phyloP scores from a whole-genome alignment of 2,888 invertebrate species.

The Helobdella robusta region DNA sequence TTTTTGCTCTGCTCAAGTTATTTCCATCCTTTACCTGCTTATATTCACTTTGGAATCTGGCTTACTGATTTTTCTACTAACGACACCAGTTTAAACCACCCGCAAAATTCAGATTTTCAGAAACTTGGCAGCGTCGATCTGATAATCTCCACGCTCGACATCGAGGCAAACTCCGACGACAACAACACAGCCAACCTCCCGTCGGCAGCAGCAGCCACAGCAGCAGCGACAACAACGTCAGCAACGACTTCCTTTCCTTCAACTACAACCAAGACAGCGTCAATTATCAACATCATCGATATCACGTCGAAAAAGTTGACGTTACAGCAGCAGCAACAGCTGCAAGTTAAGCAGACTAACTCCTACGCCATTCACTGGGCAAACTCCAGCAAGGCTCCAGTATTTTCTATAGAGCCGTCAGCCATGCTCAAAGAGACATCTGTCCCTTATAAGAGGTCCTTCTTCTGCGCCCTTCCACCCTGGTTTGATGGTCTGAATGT shows the following conservation, averaged over 20 bases:
- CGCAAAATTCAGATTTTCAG: too few relatives aligned
- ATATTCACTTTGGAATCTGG: neutral
- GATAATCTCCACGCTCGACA: conserved; percentile 5
- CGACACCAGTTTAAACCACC: too few relatives aligned
- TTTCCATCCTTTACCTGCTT: too few relatives aligned
- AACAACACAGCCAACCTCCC: too few relatives aligned
- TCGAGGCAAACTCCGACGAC: too few relatives aligned
- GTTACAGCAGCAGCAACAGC: conserved; percentile 33
- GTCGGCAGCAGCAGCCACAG: neutral
- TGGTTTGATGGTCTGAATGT: conserved; percentile 54
- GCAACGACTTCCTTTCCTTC: neutral
- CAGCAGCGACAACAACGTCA: neutral
- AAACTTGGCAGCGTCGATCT: too few relatives aligned
- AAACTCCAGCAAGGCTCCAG: conserved; percentile 62
- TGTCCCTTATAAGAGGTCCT: conserved; percentile 67
- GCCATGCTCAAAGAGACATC: conserved; percentile 50
- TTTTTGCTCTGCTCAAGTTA: too few relatives aligned
- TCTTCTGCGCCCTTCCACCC: conserved; percentile 64
- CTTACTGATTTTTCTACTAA: conserved; percentile 3
- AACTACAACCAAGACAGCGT: too few relatives aligned
- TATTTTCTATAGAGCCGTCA: conserved; percentile 69
- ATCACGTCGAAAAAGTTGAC: neutral
- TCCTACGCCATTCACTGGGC: conserved; percentile 67
- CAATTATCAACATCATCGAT: too few relatives aligned
- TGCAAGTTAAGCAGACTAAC: conserved; percentile 54